Base-by-base conservation (phyloP, 2,113 vertebrate genomes). In the Stictonetta naevosa region DNA sequence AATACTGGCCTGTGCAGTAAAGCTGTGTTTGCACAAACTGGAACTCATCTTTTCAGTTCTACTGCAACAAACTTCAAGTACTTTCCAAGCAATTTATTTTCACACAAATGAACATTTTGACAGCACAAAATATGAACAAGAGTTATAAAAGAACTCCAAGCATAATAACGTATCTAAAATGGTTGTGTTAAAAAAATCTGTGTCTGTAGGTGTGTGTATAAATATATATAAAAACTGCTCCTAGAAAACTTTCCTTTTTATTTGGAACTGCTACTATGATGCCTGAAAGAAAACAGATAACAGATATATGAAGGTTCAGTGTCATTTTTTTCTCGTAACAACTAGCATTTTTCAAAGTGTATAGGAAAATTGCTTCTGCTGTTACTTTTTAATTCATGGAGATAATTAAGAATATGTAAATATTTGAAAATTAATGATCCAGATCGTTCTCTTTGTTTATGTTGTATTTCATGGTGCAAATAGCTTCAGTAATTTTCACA, bases 171-270 rank as follows among this genome's bases (percentile, higher is more conserved):
- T 26, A 46, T 90, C 22, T 86, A 12, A 82, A 86, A 72, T 63
- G 26, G 15, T 46, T 63, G 28, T 23, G 4, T 92, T 68, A 0
- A 33, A 83, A 56, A 67, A 21, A 4, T 40, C 8, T 53, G 8
- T 71, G 5, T 34, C 3, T 52, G 16, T 59, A 13, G 67, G n/a
- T 0, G 0, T 74, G 26, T 74, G n/a, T 77, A 34, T 11, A 77
- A 55, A 52, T 53, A 50, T 2, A 55, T 55, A 33, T 44, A 19
- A 55, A 92, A 58, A 21, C 5, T 46, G 11, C 33, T 72, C 11
- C 80, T 93, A 90, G 86, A 60, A 87, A 59, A 10, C 6, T 64
- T 90, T 94, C 25, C 40, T 95, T 93, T 92, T 69, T 62, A 97
- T 92, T 80, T 87, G 83, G 87, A 40, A 73, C 95, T 66, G 25